Evolutionary conservation across 2,888 invertebrate genomes (phyloP).

Genomic region (Phaedon cochleariae): DNA sequence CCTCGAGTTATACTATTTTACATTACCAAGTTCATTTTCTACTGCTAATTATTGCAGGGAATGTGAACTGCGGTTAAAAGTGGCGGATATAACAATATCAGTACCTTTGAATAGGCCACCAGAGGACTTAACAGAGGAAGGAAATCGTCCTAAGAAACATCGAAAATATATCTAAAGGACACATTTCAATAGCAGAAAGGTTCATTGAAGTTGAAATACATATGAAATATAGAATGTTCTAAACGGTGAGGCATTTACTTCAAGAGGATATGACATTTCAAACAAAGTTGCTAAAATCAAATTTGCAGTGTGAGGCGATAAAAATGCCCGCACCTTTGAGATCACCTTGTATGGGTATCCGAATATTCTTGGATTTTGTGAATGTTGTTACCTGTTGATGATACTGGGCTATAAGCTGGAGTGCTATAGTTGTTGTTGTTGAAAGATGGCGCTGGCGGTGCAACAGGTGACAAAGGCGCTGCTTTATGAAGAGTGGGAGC

Average conservation of each 20-base stretch:
- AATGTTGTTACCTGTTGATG: conserved; percentile 55
- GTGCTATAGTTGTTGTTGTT: conserved; percentile 32
- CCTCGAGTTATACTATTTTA: conserved; percentile 43
- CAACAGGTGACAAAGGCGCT: conserved; percentile 49
- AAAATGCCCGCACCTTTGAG: no score
- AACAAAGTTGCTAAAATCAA: no score
- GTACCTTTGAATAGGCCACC: conserved; percentile 60
- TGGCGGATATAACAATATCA: no score
- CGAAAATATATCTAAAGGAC: background rate
- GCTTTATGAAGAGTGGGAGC: conserved; percentile 60
- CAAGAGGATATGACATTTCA: no score
- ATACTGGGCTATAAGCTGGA: conserved; percentile 52
- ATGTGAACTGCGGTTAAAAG: no score
- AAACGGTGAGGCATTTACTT: no score
- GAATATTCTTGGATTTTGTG: no score
- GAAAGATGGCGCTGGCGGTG: conserved; percentile 53
- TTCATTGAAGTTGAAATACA: conserved; percentile 14
- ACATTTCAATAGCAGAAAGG: background rate
- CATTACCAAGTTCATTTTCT: background rate
- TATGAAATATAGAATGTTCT: no score
- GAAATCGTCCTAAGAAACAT: conserved; percentile 56
- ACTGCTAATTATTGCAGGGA: no score
- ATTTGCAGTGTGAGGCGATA: no score
- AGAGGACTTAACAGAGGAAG: conserved; percentile 57
- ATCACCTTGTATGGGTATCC: no score